phyloP scores from a whole-genome alignment of 2,113 vertebrate genomes.

The Pimephales promelas region DNA sequence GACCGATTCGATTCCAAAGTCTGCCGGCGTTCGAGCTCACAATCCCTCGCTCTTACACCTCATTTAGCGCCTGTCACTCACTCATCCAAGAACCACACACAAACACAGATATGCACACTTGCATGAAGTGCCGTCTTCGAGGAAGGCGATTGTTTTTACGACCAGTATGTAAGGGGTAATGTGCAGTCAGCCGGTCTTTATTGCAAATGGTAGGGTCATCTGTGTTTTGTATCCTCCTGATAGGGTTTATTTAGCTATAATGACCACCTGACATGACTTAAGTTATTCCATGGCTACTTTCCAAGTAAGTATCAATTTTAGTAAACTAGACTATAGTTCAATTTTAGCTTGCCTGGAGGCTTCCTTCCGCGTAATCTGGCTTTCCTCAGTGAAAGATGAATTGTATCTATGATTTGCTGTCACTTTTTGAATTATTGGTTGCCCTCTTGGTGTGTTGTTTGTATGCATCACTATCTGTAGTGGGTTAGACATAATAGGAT shows the following conservation, averaged over 20 bases:
- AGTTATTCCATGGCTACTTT: neutral
- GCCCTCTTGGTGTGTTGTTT: conserved; percentile 32
- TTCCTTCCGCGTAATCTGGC: too few relatives aligned
- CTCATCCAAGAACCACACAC: neutral
- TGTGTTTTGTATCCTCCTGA: neutral
- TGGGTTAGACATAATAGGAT: conserved; percentile 30
- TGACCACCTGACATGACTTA: neutral
- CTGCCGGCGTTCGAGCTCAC: conserved; percentile 1
- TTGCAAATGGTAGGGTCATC: neutral
- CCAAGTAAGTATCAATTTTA: neutral
- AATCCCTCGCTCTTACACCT: conserved; percentile 10
- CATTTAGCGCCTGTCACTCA: conserved; percentile 33
- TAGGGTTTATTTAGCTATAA: neutral
- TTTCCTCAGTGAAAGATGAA: conserved; percentile 4
- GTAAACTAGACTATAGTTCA: neutral
- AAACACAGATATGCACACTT: neutral
- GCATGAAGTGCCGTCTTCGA: neutral
- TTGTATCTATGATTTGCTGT: conserved; percentile 31
- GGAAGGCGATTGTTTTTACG: neutral
- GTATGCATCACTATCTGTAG: conserved; percentile 35
- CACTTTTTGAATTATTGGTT: conserved; percentile 37
- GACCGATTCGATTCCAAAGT: conserved; percentile 16
- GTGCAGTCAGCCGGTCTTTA: neutral
- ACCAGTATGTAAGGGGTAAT: neutral
- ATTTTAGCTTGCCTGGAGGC: neutral